A percentile compares a stretch with the other conserved stretches of the same genome.
Conservation (phyloP, 1,140 invertebrate species). For the Trachelipus rathkii region DNA sequence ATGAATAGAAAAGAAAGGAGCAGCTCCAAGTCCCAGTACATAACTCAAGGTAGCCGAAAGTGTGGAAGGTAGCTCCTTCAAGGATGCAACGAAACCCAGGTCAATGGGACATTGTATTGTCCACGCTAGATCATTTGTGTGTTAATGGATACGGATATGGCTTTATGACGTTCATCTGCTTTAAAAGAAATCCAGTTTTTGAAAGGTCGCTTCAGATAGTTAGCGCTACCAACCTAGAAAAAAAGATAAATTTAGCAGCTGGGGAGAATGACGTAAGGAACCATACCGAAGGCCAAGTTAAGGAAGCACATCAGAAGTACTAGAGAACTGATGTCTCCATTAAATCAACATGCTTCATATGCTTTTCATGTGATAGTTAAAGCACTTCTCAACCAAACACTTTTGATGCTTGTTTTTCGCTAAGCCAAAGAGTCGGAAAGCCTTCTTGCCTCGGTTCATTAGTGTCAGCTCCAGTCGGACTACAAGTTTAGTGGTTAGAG, state of each 20-base stretch:
- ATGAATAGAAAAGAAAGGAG: too few species aligned
- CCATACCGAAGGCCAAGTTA: neutral
- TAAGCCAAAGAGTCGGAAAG: constrained; percentile 45
- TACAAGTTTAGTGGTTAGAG: neutral
- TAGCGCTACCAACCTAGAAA: constrained; percentile 29
- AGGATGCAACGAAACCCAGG: constrained; percentile 63
- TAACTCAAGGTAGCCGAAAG: too few species aligned
- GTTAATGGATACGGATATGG: constrained; percentile 80
- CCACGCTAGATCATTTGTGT: constrained; percentile 72
- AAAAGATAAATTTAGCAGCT: constrained; percentile 28
- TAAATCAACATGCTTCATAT: constrained; percentile 34
- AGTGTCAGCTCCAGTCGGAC: neutral
- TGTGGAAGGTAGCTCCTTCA: too few species aligned
- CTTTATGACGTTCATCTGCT: constrained; percentile 38
- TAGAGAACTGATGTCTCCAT: constrained; percentile 41
- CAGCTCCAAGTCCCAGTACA: too few species aligned
- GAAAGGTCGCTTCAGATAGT: constrained; percentile 28
- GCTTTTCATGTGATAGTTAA: constrained; percentile 43
- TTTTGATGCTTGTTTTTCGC: constrained; percentile 42
- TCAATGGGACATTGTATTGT: constrained; percentile 75
- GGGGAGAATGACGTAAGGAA: constrained; percentile 30
- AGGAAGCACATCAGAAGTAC: constrained; percentile 23
- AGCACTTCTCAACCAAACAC: constrained; percentile 35
- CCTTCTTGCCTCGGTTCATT: constrained; percentile 24
- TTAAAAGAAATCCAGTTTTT: constrained; percentile 25